phyloP scores from a whole-genome alignment of 2,888 invertebrate genomes.

The Drosophila quinaria region DNA sequence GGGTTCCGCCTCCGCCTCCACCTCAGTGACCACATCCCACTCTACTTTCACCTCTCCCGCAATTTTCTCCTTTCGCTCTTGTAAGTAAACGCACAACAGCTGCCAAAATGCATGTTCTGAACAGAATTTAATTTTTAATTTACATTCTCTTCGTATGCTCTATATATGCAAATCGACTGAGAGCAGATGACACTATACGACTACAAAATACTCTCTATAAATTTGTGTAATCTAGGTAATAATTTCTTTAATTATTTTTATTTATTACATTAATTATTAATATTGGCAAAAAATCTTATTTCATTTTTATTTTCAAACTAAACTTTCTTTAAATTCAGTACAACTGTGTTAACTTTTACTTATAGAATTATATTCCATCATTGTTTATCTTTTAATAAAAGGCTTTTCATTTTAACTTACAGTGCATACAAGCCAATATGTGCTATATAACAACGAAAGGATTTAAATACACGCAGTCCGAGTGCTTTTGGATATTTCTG shows the following conservation, averaged over 20 bases:
- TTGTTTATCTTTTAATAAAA: slow-evolving; percentile 6
- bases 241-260: neutral
- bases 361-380: slow-evolving; percentile 1
- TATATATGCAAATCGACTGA: slow-evolving; percentile 25
- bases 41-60: neutral
- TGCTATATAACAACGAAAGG: slow-evolving; percentile 44
- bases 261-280: neutral
- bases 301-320: neutral
- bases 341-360: neutral
- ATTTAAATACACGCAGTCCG: slow-evolving; percentile 38
- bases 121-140: slow-evolving; percentile 76
- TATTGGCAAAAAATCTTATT: neutral
- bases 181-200: neutral
- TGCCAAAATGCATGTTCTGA: slow-evolving; percentile 68
- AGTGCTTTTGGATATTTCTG: slow-evolving; percentile 22
- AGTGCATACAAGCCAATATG: slow-evolving; percentile 37
- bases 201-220: slow-evolving; percentile 21
- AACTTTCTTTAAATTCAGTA: neutral
- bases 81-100: slow-evolving; percentile 50
- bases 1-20: slow-evolving; percentile 34
- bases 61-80: slow-evolving; percentile 51
- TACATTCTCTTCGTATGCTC: slow-evolving; percentile 50
- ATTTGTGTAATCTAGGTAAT: neutral
- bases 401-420: neutral
- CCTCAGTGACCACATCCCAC: slow-evolving; percentile 32